Evolutionary conservation across 92 coral and sea anemone species (phyloP), one percentile per base, ranked within the genome.

Genomic region (Siderastrea siderea): DNA sequence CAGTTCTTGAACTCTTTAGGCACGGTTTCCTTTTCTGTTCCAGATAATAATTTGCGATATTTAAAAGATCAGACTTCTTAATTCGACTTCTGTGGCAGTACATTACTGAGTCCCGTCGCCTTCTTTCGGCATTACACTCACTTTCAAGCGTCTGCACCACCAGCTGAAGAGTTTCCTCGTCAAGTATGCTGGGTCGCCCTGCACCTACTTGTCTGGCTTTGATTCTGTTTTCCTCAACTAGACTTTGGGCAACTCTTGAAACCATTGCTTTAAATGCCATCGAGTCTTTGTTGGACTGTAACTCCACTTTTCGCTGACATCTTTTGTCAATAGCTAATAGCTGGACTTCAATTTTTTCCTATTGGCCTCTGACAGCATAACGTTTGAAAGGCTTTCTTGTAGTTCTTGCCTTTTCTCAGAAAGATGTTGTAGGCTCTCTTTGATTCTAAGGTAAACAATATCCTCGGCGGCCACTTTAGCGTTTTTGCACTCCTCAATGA

Each of bases 31-130:
- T 48, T 75, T 62, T 45, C 62, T 75, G 60, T 75, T 75, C 63
- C 51, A 52, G 62, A 52, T 75, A 75, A 43, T 75, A 19, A 44
- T 75, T 75, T 75, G 80, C 80, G 49, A 75, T 75, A 48, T 75
- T 60, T 38, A 75, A 62, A 45, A 75, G 80, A 62, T 50, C 51
- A 38, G 78, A 19, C 54, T 74, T 54, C 7, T 74, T 74, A n/a
- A 59, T n/a, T 59, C 64, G 64, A 59, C 64, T 59, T n/a, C 64
- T 2, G 14, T 59, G 15, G 14, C 64, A 59, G 14, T 59, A 59
- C 64, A 59, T 14, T 9, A 59, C 64, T n/a, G 64, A 59, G 64
- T 59, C 17, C 14, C 64, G 64, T 14, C 64, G 64, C 14, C 64
- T 59, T 59, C 17, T 0, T 59, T 59, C 64, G 10, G 64, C 64